Evolutionary conservation across 1,140 invertebrate genomes (phyloP).

Genomic region (Lutraria rhynchaena): DNA sequence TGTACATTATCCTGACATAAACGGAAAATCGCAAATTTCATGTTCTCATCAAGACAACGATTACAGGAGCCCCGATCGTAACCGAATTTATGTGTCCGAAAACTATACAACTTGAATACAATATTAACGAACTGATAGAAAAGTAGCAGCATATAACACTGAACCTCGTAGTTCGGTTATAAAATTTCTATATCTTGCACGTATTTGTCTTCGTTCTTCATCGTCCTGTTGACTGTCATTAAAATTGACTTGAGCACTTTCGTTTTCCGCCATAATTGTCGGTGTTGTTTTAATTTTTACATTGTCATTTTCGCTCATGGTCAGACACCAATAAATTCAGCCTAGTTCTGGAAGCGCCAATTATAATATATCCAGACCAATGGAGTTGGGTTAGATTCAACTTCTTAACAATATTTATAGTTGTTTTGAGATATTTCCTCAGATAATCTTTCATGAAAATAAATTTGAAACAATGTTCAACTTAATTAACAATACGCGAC

Average conservation of each 20-base stretch:
- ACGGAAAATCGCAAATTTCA: neutral
- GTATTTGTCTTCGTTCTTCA: slow-evolving; percentile 13
- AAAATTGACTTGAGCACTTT: neutral
- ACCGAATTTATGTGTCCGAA: neutral
- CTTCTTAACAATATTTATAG: no score
- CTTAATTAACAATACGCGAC: no score
- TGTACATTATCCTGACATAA: no score
- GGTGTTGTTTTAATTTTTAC: no score
- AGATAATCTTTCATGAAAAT: no score
- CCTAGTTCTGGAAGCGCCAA: no score
- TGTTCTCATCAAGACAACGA: neutral
- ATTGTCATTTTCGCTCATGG: no score
- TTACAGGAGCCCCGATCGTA: neutral
- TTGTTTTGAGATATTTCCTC: no score
- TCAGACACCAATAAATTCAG: no score
- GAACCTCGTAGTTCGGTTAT: slow-evolving; percentile 32
- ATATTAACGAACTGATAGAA: neutral
- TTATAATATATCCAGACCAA: no score
- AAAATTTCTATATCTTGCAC: slow-evolving; percentile 28
- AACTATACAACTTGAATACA: neutral
- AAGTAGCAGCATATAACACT: neutral
- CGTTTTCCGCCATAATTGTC: slow-evolving; percentile 34
- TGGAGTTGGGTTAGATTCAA: no score
- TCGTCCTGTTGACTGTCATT: neutral
- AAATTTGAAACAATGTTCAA: no score